A percentile compares a stretch with the other conserved stretches of the same genome.
phyloP scores from a whole-genome alignment of 2,888 invertebrate genomes.

The Microchrysa polita region DNA sequence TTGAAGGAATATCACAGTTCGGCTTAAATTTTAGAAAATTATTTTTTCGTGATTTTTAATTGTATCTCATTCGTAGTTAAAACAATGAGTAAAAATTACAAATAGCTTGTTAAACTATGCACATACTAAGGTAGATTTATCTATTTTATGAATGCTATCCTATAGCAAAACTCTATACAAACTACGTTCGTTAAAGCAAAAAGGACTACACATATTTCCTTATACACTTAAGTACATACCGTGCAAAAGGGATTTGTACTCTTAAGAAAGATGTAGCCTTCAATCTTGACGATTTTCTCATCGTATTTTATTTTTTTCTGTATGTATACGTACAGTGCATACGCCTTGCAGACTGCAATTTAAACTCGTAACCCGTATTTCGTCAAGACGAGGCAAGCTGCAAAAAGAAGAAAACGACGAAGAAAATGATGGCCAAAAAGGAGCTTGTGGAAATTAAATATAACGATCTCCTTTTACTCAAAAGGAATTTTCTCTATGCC shows the following conservation, averaged over 20 bases:
- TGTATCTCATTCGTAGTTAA: too few species aligned
- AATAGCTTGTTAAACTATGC: too few species aligned
- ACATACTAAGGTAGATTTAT: too few species aligned
- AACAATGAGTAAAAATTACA: too few species aligned
- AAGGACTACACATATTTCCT: background rate
- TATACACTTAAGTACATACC: background rate
- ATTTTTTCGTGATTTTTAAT: too few species aligned
- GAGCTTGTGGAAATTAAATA: conserved; percentile 21
- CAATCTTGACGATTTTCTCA: background rate
- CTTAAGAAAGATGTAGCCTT: conserved; percentile 1
- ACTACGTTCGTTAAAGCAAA: background rate
- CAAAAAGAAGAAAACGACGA: too few species aligned
- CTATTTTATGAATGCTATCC: too few species aligned
- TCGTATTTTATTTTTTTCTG: background rate
- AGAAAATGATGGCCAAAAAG: conserved; percentile 11
- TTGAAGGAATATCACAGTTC: too few species aligned
- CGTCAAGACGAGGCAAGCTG: background rate
- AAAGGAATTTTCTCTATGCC: conserved; percentile 10
- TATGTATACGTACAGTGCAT: background rate
- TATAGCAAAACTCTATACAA: too few species aligned
- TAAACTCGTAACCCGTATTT: background rate
- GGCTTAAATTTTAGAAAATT: too few species aligned
- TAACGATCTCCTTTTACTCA: conserved; percentile 34
- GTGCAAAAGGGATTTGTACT: background rate
- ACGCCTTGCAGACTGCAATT: conserved; percentile 12